Conservation (phyloP, 2,888 invertebrate species). For the Dione vanillae region DNA sequence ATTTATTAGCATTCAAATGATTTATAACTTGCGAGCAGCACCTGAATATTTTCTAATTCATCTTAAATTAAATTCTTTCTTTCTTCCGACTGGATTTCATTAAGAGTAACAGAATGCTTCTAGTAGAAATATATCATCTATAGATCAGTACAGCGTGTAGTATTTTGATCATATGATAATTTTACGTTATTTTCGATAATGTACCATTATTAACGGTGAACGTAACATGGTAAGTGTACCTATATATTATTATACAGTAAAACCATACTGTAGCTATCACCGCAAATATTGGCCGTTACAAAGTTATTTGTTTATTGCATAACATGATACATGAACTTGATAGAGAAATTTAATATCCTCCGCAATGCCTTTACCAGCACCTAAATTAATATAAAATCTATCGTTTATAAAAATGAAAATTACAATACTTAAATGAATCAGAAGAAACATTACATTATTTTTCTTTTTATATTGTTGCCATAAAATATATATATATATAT, state of each 20-base stretch:
- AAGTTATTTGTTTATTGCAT: slow-evolving; percentile 13
- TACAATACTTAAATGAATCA: too few species aligned
- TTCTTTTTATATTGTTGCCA: too few species aligned
- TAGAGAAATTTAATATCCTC: slow-evolving; percentile 9
- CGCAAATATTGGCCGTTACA: slow-evolving; percentile 12
- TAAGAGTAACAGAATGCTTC: slow-evolving; percentile 78
- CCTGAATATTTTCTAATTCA: slow-evolving; percentile 84
- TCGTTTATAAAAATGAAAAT: background rate
- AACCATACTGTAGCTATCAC: background rate
- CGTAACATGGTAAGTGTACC: background rate
- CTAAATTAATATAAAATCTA: background rate
- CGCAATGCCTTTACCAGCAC: background rate
- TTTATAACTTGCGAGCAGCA: slow-evolving; percentile 83
- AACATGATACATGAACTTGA: slow-evolving; percentile 4
- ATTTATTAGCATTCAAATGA: slow-evolving; percentile 85
- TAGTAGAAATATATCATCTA: slow-evolving; percentile 79
- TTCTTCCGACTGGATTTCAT: slow-evolving; percentile 83
- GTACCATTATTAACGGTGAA: background rate
- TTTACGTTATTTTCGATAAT: background rate
- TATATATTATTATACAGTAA: slow-evolving; percentile 9
- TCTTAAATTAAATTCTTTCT: slow-evolving; percentile 84
- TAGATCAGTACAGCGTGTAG: slow-evolving; percentile 24
- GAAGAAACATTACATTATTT: too few species aligned
- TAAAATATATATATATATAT: too few species aligned
- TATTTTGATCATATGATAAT: slow-evolving; percentile 8